Evolutionary conservation across 2,888 invertebrate genomes (phyloP).

Genomic region (Phania funesta): DNA sequence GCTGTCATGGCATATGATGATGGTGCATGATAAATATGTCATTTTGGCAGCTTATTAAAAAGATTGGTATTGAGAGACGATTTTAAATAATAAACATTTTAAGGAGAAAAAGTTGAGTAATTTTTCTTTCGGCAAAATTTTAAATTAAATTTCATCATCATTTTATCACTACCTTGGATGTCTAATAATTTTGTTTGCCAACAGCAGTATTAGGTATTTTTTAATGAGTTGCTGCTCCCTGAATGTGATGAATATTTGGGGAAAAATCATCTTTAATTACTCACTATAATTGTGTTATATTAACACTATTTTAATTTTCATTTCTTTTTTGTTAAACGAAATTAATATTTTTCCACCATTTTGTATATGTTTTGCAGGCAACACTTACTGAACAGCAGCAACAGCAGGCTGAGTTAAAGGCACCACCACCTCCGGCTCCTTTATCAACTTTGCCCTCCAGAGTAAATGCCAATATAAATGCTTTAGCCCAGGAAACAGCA

Average conservation of each 20-base stretch:
- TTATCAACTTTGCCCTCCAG: constrained; percentile 73
- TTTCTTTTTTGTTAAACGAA: constrained; percentile 1
- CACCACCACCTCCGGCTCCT: constrained; percentile 71
- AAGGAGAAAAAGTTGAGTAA: too few species aligned
- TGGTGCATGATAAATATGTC: too few species aligned
- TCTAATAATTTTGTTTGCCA: constrained; percentile 5
- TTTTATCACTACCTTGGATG: too few species aligned
- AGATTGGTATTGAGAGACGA: too few species aligned
- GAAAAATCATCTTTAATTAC: background rate
- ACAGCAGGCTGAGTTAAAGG: constrained; percentile 71
- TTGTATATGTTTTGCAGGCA: constrained; percentile 69
- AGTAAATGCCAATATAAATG: constrained; percentile 70
- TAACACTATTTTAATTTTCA: constrained; percentile 44
- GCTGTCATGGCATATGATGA: too few species aligned
- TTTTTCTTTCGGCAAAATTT: too few species aligned
- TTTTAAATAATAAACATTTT: too few species aligned
- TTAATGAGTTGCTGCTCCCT: constrained; percentile 5
- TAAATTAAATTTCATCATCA: too few species aligned
- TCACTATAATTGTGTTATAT: constrained; percentile 21
- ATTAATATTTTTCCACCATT: background rate
- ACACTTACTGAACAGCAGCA: constrained; percentile 75
- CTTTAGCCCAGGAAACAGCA: constrained; percentile 51
- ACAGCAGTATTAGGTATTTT: background rate
- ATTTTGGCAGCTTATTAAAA: too few species aligned
- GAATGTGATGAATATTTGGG: background rate